Evolutionary conservation across 2,113 vertebrate species (phyloP), one percentile per base, ranked within the genome.

Genomic region (Euleptes europaea): DNA sequence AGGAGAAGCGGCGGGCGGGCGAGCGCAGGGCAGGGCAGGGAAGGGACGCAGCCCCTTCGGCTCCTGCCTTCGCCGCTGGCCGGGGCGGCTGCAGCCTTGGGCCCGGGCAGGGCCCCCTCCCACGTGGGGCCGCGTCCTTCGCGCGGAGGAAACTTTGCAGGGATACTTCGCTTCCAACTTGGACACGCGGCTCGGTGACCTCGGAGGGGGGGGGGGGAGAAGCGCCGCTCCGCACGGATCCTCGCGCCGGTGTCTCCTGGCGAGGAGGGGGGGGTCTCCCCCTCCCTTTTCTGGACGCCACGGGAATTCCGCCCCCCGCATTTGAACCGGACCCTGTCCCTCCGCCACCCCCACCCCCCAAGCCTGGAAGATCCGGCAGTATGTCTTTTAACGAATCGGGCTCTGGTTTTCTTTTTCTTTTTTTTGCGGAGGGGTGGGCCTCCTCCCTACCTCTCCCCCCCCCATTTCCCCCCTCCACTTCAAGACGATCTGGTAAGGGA

Each of bases 71-170:
- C 14, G 80, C 60, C 12, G 17, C 77, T 15, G 31, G 69, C 57
- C 42, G n/a, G 91, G 82, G 80, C 78, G 40, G 88, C 83, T 63
- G 82, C 91, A 71, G 90, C 60, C 90, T 3, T 33, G 1, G 15
- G 83, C 57, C 10, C 78, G 33, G 85, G 78, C 82, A 70, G 65
- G 60, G 80, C 60, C 72, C 35, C 5, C 83, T 2, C 88, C 72
- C 94, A 94, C 94, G 93, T 94, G 94, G 92, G 90, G 88, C 19
- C 5, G 5, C 73, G 38, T 10, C n/a, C 13, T 14, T 66, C 13
- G 38, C 72, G 38, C 72, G 35, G 65, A 10, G 49, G 8, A 84
- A 94, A 94, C 92, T 94, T 94, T 92, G 88, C 81, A 89, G 89
- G 94, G 94, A 92, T 84, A 86, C 49, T 88, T 15, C 13, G 85